Evolutionary conservation across 2,113 vertebrate genomes (phyloP), one percentile per base, ranked within the genome.

Genomic region (Strix uralensis): DNA sequence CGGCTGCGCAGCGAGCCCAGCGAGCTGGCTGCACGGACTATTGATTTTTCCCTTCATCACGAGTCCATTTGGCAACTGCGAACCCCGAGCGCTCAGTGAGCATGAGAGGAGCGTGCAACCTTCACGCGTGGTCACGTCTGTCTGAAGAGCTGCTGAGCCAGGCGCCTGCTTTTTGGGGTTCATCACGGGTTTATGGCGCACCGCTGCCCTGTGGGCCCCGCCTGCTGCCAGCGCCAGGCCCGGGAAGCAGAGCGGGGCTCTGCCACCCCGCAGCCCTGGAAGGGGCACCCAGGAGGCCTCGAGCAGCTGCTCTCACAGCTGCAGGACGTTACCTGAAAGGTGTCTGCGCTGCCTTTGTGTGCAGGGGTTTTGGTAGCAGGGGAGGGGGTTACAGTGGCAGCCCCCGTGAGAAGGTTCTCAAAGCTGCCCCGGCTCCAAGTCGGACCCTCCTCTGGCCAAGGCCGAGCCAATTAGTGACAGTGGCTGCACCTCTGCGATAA

Each of bases 181-280:
- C 15, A 27, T 10, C 13, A 0, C 4, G 20, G 5, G 20, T 2
- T 34, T 18, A 1, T 7, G 5, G 4, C 2, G 0, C 3, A 1
- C 2, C 10, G 74, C 44, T 69, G 63, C 44, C 49, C 15, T 1
- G 1, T 0, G 25, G 3, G 21, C 40, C 1, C 30, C 1, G 0
- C 18, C 44, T 36, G 42, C 30, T 23, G 5, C 42, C 0, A 2
- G 52, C 8, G 49, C 65, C n/a, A 13, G 19, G 10, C 15, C 5
- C n/a, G 5, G 40, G 14, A 4, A 22, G 65, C 13, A 7, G 42
- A 51, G 36, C 36, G 7, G 65, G 32, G 58, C 66, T 10, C 30
- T 40, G 72, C 21, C 23, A 8, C 49, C 40, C 34, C 15, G 44
- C 20, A 30, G 42, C 40, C 10, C 23, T 3, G 57, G 27, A 71